These are phyloP conservation scores for Enteromius trimaculatus DNA, from an alignment of 2,797 vertebrate genomes.

Conservation along the genomic window DNA sequence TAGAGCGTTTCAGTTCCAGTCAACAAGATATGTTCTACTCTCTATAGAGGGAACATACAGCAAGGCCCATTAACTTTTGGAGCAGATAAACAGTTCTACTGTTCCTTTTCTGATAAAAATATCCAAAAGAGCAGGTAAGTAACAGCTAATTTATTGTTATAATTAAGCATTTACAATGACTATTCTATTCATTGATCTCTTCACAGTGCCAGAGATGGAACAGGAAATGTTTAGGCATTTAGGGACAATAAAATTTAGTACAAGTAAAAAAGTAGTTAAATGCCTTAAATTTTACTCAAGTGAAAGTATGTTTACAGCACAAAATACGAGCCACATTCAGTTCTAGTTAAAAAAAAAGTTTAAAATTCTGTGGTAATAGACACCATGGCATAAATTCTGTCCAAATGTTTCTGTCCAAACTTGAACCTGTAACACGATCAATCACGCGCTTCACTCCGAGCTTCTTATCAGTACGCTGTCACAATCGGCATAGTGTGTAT, in stretches of 20 bases:
- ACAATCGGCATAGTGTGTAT: not conserved
- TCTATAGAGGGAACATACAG: not conserved
- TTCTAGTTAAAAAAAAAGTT: no score
- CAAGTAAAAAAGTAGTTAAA: not conserved
- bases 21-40: not conserved
- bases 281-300: not conserved
- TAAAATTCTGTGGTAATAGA: not conserved
- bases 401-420: not conserved
- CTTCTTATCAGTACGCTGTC: constrained; percentile 18
- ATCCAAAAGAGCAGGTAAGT: not conserved
- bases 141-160: not conserved
- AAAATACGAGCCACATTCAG: not conserved
- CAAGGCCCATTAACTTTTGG: not conserved
- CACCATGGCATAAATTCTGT: not conserved
- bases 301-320: not conserved
- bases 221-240: not conserved
- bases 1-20: not conserved
- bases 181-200: not conserved
- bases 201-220: not conserved
- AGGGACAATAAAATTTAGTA: not conserved
- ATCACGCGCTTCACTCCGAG: constrained; percentile 18
- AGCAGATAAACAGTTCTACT: not conserved
- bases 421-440: not conserved
- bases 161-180: not conserved
- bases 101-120: not conserved